A percentile compares a stretch with the other conserved stretches of the same genome.
Conservation (phyloP, 2,888 invertebrate genomes). For the Adineta ricciae region DNA sequence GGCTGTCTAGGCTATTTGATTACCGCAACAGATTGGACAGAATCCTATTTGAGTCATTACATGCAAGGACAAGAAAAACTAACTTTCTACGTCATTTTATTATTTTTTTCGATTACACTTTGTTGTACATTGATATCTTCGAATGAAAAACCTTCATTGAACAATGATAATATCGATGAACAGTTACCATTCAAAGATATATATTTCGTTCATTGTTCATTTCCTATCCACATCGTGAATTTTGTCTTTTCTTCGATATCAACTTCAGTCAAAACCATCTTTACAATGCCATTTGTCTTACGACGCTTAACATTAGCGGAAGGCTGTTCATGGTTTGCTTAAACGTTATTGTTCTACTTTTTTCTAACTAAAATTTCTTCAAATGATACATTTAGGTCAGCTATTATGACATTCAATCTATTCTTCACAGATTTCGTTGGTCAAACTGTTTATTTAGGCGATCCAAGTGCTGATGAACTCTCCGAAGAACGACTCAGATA, state of each 20-base stretch:
- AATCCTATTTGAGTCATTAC: conserved; percentile 33
- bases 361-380: too few relatives aligned
- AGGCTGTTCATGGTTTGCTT: neutral
- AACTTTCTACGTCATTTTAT: conserved; percentile 39
- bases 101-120: conserved; percentile 38
- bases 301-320: neutral
- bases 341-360: too few relatives aligned
- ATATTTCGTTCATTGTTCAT: neutral
- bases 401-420: conserved; percentile 46
- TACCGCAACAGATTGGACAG: conserved; percentile 41
- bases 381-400: neutral
- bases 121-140: conserved; percentile 39
- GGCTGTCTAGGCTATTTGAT: conserved; percentile 44
- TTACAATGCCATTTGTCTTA: conserved; percentile 6
- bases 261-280: neutral
- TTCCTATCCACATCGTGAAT: conserved; percentile 14
- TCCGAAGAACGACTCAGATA: conserved; percentile 53
- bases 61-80: conserved; percentile 39
- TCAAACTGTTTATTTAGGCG: conserved; percentile 72
- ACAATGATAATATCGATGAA: neutral
- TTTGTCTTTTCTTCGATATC: neutral
- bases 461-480: conserved; percentile 57
- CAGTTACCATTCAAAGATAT: neutral
- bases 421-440: conserved; percentile 93
- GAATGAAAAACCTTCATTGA: conserved; percentile 36